A percentile compares a stretch with the other conserved stretches of the same genome.
Conservation (phyloP, 2,113 vertebrate species). For the Hylia prasina region DNA sequence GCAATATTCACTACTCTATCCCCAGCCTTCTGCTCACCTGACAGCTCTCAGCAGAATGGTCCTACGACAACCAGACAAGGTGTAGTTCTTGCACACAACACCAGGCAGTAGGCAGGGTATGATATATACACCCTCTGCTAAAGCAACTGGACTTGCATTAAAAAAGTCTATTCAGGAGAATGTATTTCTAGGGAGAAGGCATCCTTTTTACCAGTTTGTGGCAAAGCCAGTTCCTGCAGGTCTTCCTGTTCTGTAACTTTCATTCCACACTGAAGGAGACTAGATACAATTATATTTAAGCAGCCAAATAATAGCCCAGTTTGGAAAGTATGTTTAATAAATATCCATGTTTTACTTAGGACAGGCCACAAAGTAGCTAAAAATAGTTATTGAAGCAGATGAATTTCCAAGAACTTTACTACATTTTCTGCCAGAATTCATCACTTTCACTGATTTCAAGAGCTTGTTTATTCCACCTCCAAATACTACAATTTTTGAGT, state of each 20-base stretch:
- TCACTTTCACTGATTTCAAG: neutral
- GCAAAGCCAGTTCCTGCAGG: neutral
- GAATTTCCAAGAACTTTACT: neutral
- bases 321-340: neutral
- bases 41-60: neutral
- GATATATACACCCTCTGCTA: neutral
- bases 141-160: neutral
- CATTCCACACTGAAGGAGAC: neutral
- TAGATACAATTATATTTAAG: neutral
- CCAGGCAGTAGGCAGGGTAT: neutral
- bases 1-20: neutral
- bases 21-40: slow-evolving; percentile 31
- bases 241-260: neutral
- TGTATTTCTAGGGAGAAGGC: neutral
- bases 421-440: neutral
- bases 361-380: neutral
- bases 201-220: neutral
- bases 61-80: slow-evolving; percentile 16
- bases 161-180: neutral
- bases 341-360: neutral
- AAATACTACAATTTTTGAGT: neutral
- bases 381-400: neutral
- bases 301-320: neutral
- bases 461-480: neutral
- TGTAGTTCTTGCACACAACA: neutral